Evolutionary conservation across 2,113 vertebrate species (phyloP), one percentile per base, ranked within the genome.

Genomic region (Sorex fumeus): DNA sequence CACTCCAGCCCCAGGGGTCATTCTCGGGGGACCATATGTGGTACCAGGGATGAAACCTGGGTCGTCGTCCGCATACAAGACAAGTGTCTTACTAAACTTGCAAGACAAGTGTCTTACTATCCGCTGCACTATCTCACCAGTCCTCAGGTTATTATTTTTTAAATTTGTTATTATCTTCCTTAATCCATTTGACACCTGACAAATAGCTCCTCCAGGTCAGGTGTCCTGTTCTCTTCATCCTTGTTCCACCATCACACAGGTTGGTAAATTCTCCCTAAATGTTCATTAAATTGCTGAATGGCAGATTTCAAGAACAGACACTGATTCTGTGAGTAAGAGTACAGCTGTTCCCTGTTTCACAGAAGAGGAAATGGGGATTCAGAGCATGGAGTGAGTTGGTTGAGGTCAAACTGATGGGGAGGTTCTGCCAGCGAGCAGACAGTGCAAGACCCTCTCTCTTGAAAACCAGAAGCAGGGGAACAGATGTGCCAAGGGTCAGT

Each of bases 321-420:
- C 9, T 25, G 47, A 50, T 76, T 91, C 93, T 87, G 23, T 71
- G 89, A 86, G 75, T 25, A 67, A 66, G 4, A 77, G 57, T 43
- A 75, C 15, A 45, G 66, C 2, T 88, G 32, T 71, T 57, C 64
- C 1, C 88, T 64, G 78, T 57, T 93, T 85, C 79, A 74, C 70
- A 88, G 87, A 83, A 88, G 57, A 94, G 79, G 74, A 91, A 85
- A 82, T 27, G 62, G 45, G 43, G 69, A 79, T 34, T 84, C 32
- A 64, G 12, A 66, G 77, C 72, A 94, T 50, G 47, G 18, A 75
- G 19, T 47, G 66, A 70, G 30, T 57, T 82, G 83, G 53, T 0
- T 85, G 69, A 79, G 47, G 32, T 78, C 47, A 57, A 57, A 67
- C 5, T 71, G 43, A 32, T 87, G 60, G 7, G 5, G 57, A 34